phyloP scores from a whole-genome alignment of 1,140 invertebrate genomes.

The Drosophila varians region DNA sequence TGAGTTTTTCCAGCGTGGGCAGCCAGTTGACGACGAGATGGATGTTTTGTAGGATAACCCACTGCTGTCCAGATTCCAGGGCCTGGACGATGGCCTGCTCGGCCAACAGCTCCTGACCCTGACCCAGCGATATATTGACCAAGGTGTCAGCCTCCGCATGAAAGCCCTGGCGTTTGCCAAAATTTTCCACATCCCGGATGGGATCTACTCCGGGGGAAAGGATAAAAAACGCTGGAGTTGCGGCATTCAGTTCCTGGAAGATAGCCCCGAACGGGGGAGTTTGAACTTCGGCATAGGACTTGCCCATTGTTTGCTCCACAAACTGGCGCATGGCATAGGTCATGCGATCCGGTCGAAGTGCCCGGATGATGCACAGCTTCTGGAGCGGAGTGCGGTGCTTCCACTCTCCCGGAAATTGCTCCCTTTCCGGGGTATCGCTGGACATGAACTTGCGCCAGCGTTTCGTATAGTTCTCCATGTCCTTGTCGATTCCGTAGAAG shows the following conservation, averaged over 20 bases:
- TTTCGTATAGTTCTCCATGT: slow-evolving; percentile 96
- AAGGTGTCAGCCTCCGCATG: slow-evolving; percentile 92
- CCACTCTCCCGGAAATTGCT: slow-evolving; percentile 98
- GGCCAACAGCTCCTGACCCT: slow-evolving; percentile 96
- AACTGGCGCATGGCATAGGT: slow-evolving; percentile 85
- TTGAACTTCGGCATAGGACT: slow-evolving; percentile 91
- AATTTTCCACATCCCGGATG: slow-evolving; percentile 93
- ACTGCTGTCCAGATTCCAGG: slow-evolving; percentile 92
- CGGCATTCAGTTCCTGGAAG: slow-evolving; percentile 92
- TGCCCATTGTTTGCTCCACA: slow-evolving; percentile 94
- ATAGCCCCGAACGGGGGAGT: slow-evolving; percentile 92
- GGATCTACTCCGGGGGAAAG: slow-evolving; percentile 97
- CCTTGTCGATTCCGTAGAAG: slow-evolving; percentile 95
- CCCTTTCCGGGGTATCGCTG: slow-evolving; percentile 95
- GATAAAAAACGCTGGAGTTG: slow-evolving; percentile 97
- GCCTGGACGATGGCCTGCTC: slow-evolving; percentile 93
- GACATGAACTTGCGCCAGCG: slow-evolving; percentile 97
- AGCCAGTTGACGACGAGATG: slow-evolving; percentile 97
- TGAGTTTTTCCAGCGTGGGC: slow-evolving; percentile 93
- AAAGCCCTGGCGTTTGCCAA: slow-evolving; percentile 91
- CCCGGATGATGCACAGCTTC: slow-evolving; percentile 95
- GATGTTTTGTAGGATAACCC: slow-evolving; percentile 96
- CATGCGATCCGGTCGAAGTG: slow-evolving; percentile 91
- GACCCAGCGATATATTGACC: slow-evolving; percentile 96
- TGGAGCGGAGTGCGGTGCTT: slow-evolving; percentile 96